Evolutionary conservation across 2,113 vertebrate species (phyloP).

Genomic region (Alosa alosa): DNA sequence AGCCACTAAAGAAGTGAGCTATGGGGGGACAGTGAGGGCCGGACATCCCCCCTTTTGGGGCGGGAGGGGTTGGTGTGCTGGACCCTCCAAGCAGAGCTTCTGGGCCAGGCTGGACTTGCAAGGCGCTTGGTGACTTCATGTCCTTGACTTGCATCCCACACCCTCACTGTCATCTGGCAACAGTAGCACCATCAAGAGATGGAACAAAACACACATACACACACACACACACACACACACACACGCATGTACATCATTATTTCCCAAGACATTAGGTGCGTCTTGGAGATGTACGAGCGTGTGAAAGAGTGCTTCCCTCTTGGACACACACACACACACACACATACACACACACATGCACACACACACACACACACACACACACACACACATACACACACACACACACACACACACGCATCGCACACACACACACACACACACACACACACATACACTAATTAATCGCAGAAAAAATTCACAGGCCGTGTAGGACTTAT

Average conservation of each 20-base stretch:
- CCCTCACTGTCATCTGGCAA: slow-evolving; percentile 10
- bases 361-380: background rate
- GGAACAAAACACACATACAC: background rate
- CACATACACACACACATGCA: background rate
- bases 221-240: background rate
- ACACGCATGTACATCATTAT: background rate
- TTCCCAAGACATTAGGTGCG: slow-evolving; percentile 31
- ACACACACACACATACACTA: background rate
- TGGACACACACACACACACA: slow-evolving; percentile 14
- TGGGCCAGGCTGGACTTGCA: slow-evolving; percentile 4
- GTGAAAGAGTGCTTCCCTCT: slow-evolving; percentile 6
- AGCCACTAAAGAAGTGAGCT: background rate
- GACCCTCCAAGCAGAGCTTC: background rate
- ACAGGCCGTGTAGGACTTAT: background rate
- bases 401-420: background rate
- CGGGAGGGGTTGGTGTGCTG: background rate
- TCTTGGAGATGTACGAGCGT: slow-evolving; percentile 14
- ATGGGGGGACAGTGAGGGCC: background rate
- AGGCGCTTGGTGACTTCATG: background rate
- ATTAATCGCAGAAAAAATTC: background rate
- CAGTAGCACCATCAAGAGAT: slow-evolving; percentile 26
- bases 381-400: background rate
- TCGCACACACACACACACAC: background rate
- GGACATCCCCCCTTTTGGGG: background rate
- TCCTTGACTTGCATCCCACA: background rate